These are phyloP conservation scores for Choreutis nemorana DNA, from an alignment of 2,888 invertebrate species.

Conservation along the genomic window DNA sequence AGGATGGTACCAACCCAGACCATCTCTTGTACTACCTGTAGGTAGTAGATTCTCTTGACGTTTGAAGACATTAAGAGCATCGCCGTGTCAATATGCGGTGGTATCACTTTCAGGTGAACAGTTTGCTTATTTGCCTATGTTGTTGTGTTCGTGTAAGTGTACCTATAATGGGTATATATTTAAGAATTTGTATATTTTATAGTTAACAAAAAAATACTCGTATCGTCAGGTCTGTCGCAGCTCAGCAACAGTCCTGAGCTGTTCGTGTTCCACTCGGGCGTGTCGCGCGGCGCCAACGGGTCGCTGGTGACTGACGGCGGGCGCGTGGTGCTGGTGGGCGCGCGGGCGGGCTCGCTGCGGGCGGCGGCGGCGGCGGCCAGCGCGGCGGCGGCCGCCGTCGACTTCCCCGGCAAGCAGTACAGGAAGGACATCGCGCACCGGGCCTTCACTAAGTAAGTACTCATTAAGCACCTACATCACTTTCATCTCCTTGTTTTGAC, in stretches of 20 bases:
- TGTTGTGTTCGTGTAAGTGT: background rate
- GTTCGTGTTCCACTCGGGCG: slow-evolving; percentile 88
- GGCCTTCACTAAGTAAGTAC: slow-evolving; percentile 81
- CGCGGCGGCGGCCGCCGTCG: slow-evolving; percentile 73
- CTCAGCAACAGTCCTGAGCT: slow-evolving; percentile 58
- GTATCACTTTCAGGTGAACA: too few relatives aligned
- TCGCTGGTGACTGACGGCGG: slow-evolving; percentile 85
- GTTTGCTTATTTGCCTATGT: background rate
- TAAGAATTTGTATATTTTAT: too few relatives aligned
- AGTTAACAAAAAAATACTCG: too few relatives aligned
- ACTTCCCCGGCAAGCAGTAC: slow-evolving; percentile 86
- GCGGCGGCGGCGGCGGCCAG: slow-evolving; percentile 79
- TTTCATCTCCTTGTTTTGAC: too few relatives aligned
- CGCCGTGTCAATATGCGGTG: too few relatives aligned
- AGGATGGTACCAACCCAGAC: too few relatives aligned
- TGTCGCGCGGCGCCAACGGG: slow-evolving; percentile 66
- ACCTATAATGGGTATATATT: too few relatives aligned
- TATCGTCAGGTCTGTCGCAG: slow-evolving; percentile 62
- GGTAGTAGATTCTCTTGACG: too few relatives aligned
- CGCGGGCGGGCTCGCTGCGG: slow-evolving; percentile 72
- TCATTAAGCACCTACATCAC: too few relatives aligned
- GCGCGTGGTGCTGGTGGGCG: slow-evolving; percentile 84
- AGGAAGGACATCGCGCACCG: slow-evolving; percentile 91
- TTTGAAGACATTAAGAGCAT: too few relatives aligned
- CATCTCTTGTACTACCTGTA: too few relatives aligned